These are phyloP conservation scores for Cyprinodon diabolis DNA, from an alignment of 2,797 vertebrate species.

Conservation along the genomic window DNA sequence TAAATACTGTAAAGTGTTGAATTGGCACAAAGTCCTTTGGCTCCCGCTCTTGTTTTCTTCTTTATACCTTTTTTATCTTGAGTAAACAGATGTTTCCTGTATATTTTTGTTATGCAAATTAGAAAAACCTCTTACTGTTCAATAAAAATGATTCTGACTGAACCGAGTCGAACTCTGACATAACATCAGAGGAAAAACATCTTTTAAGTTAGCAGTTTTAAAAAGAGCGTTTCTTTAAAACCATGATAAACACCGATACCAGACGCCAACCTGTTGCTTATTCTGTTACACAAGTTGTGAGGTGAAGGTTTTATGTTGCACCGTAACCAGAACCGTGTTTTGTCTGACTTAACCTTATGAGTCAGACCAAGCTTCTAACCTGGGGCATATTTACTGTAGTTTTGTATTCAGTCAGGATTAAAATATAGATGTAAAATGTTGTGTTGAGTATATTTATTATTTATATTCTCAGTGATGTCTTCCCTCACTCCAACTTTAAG, in stretches of 20 bases:
- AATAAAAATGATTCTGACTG: too few relatives aligned
- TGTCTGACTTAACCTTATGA: neutral
- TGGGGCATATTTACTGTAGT: neutral
- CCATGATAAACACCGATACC: neutral
- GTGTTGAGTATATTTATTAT: neutral
- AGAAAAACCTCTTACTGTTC: too few relatives aligned
- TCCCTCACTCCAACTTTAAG: neutral
- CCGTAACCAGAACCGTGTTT: conserved; percentile 18
- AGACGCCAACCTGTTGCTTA: neutral
- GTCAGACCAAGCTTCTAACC: neutral
- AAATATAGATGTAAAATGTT: neutral
- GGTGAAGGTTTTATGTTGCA: conserved; percentile 22
- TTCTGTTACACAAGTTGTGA: conserved; percentile 27
- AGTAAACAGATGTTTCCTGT: too few relatives aligned
- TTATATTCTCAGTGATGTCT: neutral
- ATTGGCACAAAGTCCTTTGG: too few relatives aligned
- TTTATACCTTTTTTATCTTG: too few relatives aligned
- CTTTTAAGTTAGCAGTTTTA: neutral
- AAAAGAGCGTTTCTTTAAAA: neutral
- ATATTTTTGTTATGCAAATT: too few relatives aligned
- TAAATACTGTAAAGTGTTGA: too few relatives aligned
- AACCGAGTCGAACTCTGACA: too few relatives aligned
- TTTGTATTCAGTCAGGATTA: neutral
- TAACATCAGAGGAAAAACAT: too few relatives aligned
- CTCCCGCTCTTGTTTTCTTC: too few relatives aligned